phyloP scores from a whole-genome alignment of 2,797 vertebrate genomes.

The Carcharodon carcharias region DNA sequence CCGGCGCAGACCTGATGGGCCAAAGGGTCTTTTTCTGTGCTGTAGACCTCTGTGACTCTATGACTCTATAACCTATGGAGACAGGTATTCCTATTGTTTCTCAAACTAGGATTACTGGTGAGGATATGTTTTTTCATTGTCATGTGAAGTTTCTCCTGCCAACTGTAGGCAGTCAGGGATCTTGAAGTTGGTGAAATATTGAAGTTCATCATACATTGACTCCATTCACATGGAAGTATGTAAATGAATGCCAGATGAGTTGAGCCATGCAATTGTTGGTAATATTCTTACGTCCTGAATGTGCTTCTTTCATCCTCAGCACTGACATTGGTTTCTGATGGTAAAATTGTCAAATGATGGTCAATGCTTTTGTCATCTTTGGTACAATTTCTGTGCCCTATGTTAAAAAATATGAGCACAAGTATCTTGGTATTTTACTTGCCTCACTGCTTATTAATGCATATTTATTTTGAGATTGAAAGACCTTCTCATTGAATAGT shows the following conservation, averaged over 20 bases:
- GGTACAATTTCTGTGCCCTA: background rate
- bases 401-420: background rate
- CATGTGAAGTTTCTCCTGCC: background rate
- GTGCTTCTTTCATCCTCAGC: background rate
- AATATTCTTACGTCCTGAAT: background rate
- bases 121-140: background rate
- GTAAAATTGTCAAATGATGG: background rate
- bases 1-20: no score
- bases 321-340: background rate
- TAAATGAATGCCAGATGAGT: background rate
- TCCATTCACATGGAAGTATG: background rate
- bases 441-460: background rate
- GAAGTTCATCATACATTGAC: background rate
- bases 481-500: background rate
- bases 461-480: background rate
- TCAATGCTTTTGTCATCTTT: no score
- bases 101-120: background rate
- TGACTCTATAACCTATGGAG: no score
- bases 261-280: no score
- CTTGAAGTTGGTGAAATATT: background rate
- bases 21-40: no score
- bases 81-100: no score
- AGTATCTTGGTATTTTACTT: background rate
- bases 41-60: no score
- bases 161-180: background rate